Base-by-base conservation (phyloP, 2,113 vertebrate species). In the Petrocephalus zakoni region DNA sequence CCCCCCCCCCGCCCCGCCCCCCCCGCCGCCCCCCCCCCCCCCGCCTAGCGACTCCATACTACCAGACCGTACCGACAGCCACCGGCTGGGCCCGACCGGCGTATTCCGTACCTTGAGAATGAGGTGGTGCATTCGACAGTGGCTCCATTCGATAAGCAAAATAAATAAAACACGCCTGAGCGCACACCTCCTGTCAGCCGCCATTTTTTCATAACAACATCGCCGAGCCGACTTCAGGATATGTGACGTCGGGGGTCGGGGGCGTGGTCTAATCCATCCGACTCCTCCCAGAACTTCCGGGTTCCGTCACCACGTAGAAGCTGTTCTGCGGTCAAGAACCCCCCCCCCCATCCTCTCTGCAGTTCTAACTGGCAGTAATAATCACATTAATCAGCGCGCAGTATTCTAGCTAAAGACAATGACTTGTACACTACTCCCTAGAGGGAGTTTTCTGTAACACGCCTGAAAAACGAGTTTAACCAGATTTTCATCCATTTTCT, bases 111-210 rank as follows among this genome's bases (percentile, higher is more conserved):
- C 92, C 91, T 92, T 90, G 15, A 93, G 91, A 75, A 90, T 51
- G 25, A 93, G 90, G 25, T 93, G 91, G 85, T 93, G 92, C 10
- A 92, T n/a, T 53, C 92, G 89, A 75, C 89, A 90, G 3, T 89
- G 72, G 87, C 86, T 87, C 83, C 88, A 88, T 15, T 72, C 89
- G n/a, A 89, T 56, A 55, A 92, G 15, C 13, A 93, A 82, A 64
- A 92, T 84, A 5, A 89, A 29, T 49, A 83, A 82, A 78, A 89
- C 56, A 88, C 86, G 42, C 55, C 86, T 87, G 87, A 90, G 90
- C 46, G 90, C 22, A 91, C 61, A 90, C 85, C 78, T 91, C 88
- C 89, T 92, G 61, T 90, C 90, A 61, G 87, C 87, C 89, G 92
- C 92, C 92, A 93, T 93, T 89, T 92, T 78, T 91, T 89, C 84